phyloP scores from a whole-genome alignment of 2,888 invertebrate genomes.

The Biston stratarius region DNA sequence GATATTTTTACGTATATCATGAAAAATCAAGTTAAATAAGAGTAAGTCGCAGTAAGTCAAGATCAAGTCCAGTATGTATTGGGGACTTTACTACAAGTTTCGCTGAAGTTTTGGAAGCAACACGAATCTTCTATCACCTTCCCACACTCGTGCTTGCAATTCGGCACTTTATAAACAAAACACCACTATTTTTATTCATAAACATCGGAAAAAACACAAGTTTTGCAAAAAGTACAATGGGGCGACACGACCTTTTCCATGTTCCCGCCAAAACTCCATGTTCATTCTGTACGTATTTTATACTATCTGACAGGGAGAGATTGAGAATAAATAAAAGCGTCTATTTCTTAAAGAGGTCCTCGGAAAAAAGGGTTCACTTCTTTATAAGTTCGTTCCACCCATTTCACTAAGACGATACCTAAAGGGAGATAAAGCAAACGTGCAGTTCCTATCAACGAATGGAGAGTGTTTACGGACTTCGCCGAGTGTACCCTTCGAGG shows the following conservation, averaged over 20 bases:
- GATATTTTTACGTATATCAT: too few species aligned
- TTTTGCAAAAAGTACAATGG: neutral
- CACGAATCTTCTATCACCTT: too few species aligned
- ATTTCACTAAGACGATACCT: constrained; percentile 52
- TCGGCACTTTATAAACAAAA: too few species aligned
- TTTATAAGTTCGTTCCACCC: constrained; percentile 51
- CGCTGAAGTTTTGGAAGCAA: too few species aligned
- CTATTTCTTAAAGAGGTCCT: constrained; percentile 52
- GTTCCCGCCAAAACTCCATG: constrained; percentile 8
- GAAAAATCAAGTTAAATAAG: too few species aligned
- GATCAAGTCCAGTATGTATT: too few species aligned
- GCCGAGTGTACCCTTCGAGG: constrained; percentile 50
- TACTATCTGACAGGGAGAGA: constrained; percentile 15
- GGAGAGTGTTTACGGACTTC: constrained; percentile 60
- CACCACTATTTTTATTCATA: too few species aligned
- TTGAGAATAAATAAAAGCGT: constrained; percentile 42
- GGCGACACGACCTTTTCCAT: neutral
- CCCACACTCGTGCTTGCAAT: too few species aligned
- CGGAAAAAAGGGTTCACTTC: constrained; percentile 51
- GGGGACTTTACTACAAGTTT: too few species aligned
- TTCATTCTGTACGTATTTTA: constrained; percentile 23
- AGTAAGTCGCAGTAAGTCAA: too few species aligned
- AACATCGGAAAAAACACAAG: too few species aligned
- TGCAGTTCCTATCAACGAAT: constrained; percentile 61
- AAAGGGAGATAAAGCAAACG: constrained; percentile 64